Base-by-base conservation (phyloP, 2,113 vertebrate species). In the Tetraodon nigroviridis region DNA sequence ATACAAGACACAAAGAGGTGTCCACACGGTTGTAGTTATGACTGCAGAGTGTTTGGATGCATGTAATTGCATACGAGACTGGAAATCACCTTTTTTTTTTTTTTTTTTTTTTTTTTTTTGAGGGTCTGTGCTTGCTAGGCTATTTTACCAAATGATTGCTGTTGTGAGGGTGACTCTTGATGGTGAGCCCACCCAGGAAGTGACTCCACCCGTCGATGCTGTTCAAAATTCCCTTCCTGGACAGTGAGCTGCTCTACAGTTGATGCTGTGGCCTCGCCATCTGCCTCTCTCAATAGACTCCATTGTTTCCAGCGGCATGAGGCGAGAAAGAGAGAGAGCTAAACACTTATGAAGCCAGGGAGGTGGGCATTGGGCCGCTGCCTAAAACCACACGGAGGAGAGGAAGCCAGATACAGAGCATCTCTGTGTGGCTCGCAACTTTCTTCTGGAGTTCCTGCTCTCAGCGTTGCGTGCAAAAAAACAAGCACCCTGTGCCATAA, bases 311-410 rank as follows among this genome's bases (percentile, higher is more conserved):
- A 2, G 52, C 53, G 75, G 83, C 74, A 54, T 73, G 78, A 73
- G 49, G 79, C 58, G 16, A 72, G 44, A 8, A 5, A 24, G 24
- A 24, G 78, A 79, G 83, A 61, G 76, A 79, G 78, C 79, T 80
- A 64, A 76, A 74, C 61, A 75, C 79, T 71, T 73, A 72, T 79
- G 67, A 69, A 71, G 80, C 17, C 44, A 56, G 61, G 69, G 71
- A 44, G 72, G 73, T 71, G 86, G 79, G 57, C 21, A 49, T 80
- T 90, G 87, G 86, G 79, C 55, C 17, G 16, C 54, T 85, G 89
- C 87, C 89, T 89, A 87, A 89, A 88, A 87, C 85, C 85, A 90
- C 87, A 89, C 40, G 51, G 77, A 76, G 76, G 73, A 83, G 75
- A 85, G 61, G 69, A 53, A 69, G 77, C 55, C 61, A 79, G 80